Evolutionary conservation across 2,113 vertebrate species (phyloP).

Genomic region (Oophaga pumilio): DNA sequence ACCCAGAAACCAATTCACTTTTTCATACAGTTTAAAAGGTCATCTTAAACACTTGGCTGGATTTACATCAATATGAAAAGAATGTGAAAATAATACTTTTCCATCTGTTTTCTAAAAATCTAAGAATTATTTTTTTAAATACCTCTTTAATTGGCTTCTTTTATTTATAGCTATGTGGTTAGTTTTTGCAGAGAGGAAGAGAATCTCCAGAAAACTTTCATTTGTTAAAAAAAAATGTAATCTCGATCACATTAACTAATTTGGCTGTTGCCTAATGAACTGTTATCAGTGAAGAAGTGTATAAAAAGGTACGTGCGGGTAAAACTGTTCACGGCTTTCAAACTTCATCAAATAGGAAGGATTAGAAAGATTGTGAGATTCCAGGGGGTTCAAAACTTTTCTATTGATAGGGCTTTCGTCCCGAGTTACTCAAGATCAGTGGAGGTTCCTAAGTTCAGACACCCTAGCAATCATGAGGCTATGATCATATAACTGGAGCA

Average conservation of each 20-base stretch:
- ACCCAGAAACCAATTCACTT: conserved; percentile 37
- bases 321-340: conserved; percentile 7
- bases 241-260: conserved; percentile 22
- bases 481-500: too few species aligned
- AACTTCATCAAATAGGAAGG: conserved; percentile 1
- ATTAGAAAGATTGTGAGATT: conserved; percentile 11
- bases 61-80: conserved; percentile 18
- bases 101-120: neutral
- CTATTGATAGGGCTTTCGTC: neutral
- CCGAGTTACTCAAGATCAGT: too few species aligned
- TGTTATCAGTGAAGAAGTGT: conserved; percentile 4
- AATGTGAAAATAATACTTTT: neutral
- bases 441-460: too few species aligned
- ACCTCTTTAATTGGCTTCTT: conserved; percentile 4
- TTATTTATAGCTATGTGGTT: neutral
- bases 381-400: neutral
- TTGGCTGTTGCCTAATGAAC: conserved; percentile 31
- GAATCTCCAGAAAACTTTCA: conserved; percentile 2
- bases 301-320: neutral
- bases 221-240: conserved; percentile 2
- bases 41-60: neutral
- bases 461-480: too few species aligned
- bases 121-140: neutral
- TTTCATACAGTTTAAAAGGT: conserved; percentile 29
- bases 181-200: neutral